These are phyloP conservation scores for Congeria kusceri DNA, from an alignment of 2,888 invertebrate genomes.

Conservation along the genomic window DNA sequence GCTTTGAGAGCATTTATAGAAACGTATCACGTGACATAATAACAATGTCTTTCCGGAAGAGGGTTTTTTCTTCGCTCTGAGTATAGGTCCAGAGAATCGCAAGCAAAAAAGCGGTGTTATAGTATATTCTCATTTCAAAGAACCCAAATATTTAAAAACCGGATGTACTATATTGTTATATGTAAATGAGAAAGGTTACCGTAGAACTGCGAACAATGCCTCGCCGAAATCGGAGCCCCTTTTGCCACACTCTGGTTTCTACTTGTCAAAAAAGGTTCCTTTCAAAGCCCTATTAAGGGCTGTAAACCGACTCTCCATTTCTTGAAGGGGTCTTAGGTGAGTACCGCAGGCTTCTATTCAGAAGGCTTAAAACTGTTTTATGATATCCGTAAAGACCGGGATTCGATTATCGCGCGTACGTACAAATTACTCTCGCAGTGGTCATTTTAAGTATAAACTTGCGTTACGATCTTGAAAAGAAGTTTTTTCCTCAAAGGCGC, in stretches of 20 bases:
- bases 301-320: constrained; percentile 51
- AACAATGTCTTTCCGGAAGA: constrained; percentile 46
- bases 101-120: constrained; percentile 12
- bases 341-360: no score
- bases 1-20: neutral
- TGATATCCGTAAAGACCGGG: constrained; percentile 33
- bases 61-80: neutral
- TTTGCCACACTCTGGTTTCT: constrained; percentile 28
- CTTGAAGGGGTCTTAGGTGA: constrained; percentile 48
- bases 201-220: constrained; percentile 35
- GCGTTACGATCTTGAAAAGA: constrained; percentile 12
- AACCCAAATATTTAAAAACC: constrained; percentile 45
- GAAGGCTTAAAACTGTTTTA: constrained; percentile 24
- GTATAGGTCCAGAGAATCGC: neutral
- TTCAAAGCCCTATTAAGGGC: constrained; percentile 25
- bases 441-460: constrained; percentile 41
- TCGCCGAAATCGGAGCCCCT: constrained; percentile 35
- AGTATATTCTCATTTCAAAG: constrained; percentile 32
- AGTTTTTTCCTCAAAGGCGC: neutral
- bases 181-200: constrained; percentile 54
- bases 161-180: constrained; percentile 60
- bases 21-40: constrained; percentile 55
- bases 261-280: constrained; percentile 36
- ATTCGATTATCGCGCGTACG: constrained; percentile 19
- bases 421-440: constrained; percentile 32